phyloP scores from a whole-genome alignment of 2,797 vertebrate genomes.

The Anas capensis region DNA sequence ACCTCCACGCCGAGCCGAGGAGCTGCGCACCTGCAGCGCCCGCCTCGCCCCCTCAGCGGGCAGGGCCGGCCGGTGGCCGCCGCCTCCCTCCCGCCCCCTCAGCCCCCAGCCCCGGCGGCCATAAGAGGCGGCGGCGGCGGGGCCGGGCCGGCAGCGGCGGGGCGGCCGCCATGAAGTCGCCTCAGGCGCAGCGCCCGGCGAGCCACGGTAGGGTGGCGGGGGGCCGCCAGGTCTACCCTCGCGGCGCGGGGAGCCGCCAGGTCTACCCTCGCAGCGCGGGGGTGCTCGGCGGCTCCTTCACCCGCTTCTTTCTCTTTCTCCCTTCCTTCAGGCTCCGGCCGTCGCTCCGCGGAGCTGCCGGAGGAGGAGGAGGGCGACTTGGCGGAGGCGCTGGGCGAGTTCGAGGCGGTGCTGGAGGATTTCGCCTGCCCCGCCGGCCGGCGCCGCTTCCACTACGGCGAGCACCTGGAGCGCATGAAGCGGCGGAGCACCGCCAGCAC shows the following conservation, averaged over 20 bases:
- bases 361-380: constrained; percentile 81
- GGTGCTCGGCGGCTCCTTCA: neutral
- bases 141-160: accelerated
- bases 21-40: neutral
- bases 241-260: neutral
- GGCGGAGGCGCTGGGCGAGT: constrained; percentile 90
- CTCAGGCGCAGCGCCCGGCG: neutral
- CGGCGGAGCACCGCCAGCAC: constrained; percentile 92
- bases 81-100: neutral
- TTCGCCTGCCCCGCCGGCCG: constrained; percentile 91
- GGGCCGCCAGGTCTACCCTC: neutral
- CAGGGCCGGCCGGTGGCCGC: no score
- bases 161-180: constrained; percentile 65
- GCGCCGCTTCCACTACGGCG: constrained; percentile 91
- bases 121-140: neutral
- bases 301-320: neutral
- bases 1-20: no score
- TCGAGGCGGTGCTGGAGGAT: constrained; percentile 93
- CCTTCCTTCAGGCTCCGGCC: neutral
- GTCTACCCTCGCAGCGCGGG: neutral
- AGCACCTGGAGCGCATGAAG: constrained; percentile 92
- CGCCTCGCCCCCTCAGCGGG: neutral
- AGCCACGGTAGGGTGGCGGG: neutral
- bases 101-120: neutral
- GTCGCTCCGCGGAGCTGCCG: constrained; percentile 56